Evolutionary conservation across 2,888 invertebrate species (phyloP).

Genomic region (Atrina japonica): DNA sequence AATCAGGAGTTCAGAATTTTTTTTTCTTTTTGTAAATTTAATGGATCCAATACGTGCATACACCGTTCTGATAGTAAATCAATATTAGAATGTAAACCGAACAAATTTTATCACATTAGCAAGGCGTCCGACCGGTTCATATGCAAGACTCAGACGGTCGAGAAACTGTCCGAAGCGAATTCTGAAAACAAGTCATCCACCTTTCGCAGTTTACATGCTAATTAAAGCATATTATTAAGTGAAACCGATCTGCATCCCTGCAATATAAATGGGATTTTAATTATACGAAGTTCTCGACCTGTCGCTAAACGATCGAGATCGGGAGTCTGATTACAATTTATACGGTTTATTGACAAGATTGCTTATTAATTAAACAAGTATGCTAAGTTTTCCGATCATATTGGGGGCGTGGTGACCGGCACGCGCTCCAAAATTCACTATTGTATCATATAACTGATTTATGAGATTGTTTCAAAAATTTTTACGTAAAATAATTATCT

Average conservation of each 20-base stretch:
- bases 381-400: neutral
- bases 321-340: slow-evolving; percentile 25
- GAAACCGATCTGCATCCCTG: slow-evolving; percentile 9
- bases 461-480: neutral
- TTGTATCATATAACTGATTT: neutral
- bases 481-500: too few relatives aligned
- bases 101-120: too few relatives aligned
- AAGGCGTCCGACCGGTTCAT: too few relatives aligned
- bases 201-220: slow-evolving; percentile 1
- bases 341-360: slow-evolving; percentile 14
- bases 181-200: neutral
- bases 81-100: too few relatives aligned
- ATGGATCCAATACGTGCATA: too few relatives aligned
- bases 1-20: too few relatives aligned
- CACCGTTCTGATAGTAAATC: too few relatives aligned
- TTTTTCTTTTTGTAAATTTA: too few relatives aligned
- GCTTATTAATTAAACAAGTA: neutral
- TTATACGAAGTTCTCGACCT: slow-evolving; percentile 1
- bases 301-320: neutral
- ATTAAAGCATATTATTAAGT: slow-evolving; percentile 21
- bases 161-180: slow-evolving; percentile 1
- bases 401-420: neutral
- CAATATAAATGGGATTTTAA: neutral
- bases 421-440: neutral
- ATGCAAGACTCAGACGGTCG: neutral